Base-by-base conservation (phyloP, 2,797 vertebrate genomes). In the Garrulus glandarius region DNA sequence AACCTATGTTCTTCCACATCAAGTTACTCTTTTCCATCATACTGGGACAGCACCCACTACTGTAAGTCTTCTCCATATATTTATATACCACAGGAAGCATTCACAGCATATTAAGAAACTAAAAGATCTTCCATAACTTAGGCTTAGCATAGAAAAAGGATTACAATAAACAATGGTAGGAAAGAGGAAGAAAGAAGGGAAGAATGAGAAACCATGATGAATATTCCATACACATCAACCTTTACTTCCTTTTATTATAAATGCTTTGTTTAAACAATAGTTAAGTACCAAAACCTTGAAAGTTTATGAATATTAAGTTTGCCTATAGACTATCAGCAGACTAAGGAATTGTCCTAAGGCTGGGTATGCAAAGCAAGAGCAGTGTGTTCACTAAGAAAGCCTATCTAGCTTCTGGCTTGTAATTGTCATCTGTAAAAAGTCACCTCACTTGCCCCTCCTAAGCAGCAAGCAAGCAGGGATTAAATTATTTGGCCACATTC, bases 121-220 rank as follows among this genome's bases (percentile, higher is more conserved):
- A 55, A 78, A 88, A 59, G 49, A 89, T 57, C 67, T 89, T 74
- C 74, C 63, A 69, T 72, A 67, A 72, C 27, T 9, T 34, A 61
- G n/a, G 26, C 46, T 88, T 88, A 89, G 57, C 52, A 74, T 2
- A 84, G 64, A 83, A 88, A 88, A 95, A 87, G 10, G 11, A 60
- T 68, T 44, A 92, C 92, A 95, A 95, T 92, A 89, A 95, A 96
- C 90, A 95, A 95, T 80, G 49, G 60, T 74, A 95, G 92, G 93
- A 95, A 97, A 95, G 68, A 92, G 43, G 56, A 93, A 95, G 85
- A 94, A 96, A 70, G 63, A 82, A 92, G n/a, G 74, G 84, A 94
- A 95, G 61, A 95, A 76, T 71, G 49, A 91, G 72, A 94, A 90
- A 84, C 10, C 22, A 8, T 26, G 24, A 70, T 70, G 84, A 84